A percentile compares a stretch with the other conserved stretches of the same genome.
Evolutionary conservation across 2,797 vertebrate species (phyloP).

Genomic region (Agapornis canus): DNA sequence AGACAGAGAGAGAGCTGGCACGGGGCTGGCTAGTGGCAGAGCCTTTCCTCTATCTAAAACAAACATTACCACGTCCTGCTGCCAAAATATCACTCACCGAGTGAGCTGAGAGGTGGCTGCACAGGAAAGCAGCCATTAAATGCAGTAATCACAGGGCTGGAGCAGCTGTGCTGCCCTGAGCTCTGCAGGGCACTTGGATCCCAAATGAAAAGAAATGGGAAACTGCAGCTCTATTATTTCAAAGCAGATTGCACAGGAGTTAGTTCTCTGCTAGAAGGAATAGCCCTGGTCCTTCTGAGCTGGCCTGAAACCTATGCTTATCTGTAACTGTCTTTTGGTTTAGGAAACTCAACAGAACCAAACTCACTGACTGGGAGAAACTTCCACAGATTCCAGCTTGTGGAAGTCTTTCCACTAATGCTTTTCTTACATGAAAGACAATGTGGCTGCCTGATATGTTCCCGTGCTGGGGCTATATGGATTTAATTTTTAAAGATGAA

Average conservation of each 20-base stretch:
- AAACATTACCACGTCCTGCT: not conserved
- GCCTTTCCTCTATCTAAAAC: not conserved
- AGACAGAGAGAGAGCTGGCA: not conserved
- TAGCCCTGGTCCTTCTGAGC: not conserved
- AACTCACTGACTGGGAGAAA: not conserved
- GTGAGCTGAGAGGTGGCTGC: not conserved
- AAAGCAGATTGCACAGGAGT: not conserved
- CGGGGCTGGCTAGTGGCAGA: not conserved
- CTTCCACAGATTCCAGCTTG: not conserved
- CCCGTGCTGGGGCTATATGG: not conserved
- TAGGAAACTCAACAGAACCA: not conserved
- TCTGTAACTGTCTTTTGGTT: not conserved
- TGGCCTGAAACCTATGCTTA: not conserved
- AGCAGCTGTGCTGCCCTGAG: not conserved
- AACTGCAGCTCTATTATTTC: not conserved
- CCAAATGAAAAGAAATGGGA: not conserved
- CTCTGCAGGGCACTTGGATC: not conserved
- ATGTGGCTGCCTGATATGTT: not conserved
- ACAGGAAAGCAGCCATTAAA: not conserved
- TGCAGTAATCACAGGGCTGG: not conserved
- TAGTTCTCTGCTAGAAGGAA: not conserved
- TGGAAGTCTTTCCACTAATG: not conserved
- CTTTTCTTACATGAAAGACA: not conserved
- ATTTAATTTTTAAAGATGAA: not conserved
- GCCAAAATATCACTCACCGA: not conserved